Evolutionary conservation across 1,140 invertebrate genomes (phyloP), one percentile per base, ranked within the genome.

Genomic region (Pseudomyrmex concolor): DNA sequence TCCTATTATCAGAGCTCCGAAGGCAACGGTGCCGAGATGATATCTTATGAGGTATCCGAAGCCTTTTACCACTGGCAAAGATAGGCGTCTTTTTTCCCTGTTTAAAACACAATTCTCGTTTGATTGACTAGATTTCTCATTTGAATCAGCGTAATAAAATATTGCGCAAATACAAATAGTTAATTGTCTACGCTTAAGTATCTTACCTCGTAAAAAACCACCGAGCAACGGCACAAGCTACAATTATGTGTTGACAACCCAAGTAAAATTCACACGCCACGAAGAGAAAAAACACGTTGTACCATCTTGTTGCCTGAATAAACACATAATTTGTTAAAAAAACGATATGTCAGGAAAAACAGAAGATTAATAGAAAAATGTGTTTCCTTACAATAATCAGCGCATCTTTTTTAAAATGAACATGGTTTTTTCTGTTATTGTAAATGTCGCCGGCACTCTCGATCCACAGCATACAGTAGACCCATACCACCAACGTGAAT

Each of bases 191-290:
- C 10, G 7, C 34, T 34, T 10, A 54, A 55, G 2, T 7, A 19
- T 66, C 71, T 88, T 93, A 97, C 97, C 96, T 96, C 25, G 96
- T 96, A 88, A 97, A 98, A 90, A 96, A 98, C 97, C 97, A 98
- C 12, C 94, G 94, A 0, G 96, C 95, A 9, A 97, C 96, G 45
- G 97, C 95, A n/a, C 96, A 96, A 55, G 96, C 96, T 59, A 97
- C 96, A 0, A 97, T 94, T 92, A 97, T 95, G 90, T 97, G 96
- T 87, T 98, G 97, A 92, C 97, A 97, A 19, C 96, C 96, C 51
- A 97, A 92, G 60, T 96, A 95, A 90, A 97, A 97, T 92, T 97
- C 96, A 50, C 93, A 93, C n/a, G 96, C 93, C 96, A 97, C 97
- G 70, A 97, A 95, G 45, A 96, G 94, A n/a, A 96, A 95, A 84